These are phyloP conservation scores for Urophycis tenuis DNA, from an alignment of 2,797 vertebrate genomes.

Conservation along the genomic window DNA sequence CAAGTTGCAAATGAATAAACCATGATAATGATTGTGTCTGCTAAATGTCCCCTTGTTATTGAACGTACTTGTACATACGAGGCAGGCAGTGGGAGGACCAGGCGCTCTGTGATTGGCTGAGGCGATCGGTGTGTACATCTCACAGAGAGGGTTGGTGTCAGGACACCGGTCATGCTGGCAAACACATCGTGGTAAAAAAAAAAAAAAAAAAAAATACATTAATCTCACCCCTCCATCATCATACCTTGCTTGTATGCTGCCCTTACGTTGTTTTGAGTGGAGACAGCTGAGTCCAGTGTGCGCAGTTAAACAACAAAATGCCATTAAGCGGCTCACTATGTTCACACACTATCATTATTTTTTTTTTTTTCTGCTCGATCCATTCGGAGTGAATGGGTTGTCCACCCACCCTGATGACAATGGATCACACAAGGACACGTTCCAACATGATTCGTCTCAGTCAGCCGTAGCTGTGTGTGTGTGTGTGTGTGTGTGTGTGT, in stretches of 20 bases:
- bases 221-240: neutral
- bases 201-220: neutral
- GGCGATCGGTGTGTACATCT: neutral
- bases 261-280: neutral
- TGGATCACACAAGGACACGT: neutral
- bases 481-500: neutral
- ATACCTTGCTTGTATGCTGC: neutral
- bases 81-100: neutral
- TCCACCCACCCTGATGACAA: neutral
- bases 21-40: neutral
- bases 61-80: neutral
- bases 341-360: neutral
- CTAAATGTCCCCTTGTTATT: neutral
- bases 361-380: neutral
- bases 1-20: neutral
- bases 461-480: neutral
- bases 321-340: neutral
- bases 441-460: neutral
- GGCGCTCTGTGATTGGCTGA: neutral
- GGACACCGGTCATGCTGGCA: neutral
- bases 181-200: neutral
- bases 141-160: neutral
- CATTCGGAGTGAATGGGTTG: neutral
- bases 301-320: neutral
- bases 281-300: neutral